Conservation (phyloP, 2,113 vertebrate genomes). For the Eidolon helvum region DNA sequence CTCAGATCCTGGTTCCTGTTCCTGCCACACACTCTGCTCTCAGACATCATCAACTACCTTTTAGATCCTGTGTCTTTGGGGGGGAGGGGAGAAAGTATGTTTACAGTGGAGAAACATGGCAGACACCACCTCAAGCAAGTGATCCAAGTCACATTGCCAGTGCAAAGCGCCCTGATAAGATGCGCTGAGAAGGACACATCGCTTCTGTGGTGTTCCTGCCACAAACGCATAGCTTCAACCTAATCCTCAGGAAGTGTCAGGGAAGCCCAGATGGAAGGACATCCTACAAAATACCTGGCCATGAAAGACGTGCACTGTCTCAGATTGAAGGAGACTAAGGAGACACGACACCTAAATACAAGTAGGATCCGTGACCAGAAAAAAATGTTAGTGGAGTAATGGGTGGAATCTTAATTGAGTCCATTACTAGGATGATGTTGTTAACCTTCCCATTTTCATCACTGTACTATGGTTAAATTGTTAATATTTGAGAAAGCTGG, state of each 20-base stretch:
- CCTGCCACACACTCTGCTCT: neutral
- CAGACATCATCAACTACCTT: neutral
- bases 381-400: neutral
- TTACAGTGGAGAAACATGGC: neutral
- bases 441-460: neutral
- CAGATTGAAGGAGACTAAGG: neutral
- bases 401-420: neutral
- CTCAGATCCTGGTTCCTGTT: neutral
- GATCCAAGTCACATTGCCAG: neutral
- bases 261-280: neutral
- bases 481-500: neutral
- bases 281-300: neutral
- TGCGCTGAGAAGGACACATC: neutral
- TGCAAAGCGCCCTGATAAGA: neutral
- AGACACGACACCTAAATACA: neutral
- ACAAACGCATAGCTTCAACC: neutral
- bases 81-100: neutral
- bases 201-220: neutral
- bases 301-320: neutral
- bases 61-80: neutral
- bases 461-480: neutral
- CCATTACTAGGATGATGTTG: fast-evolving
- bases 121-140: neutral
- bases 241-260: neutral
- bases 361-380: neutral